These are phyloP conservation scores for Campoletis sonorensis DNA, from an alignment of 1,140 invertebrate species.

Conservation along the genomic window DNA sequence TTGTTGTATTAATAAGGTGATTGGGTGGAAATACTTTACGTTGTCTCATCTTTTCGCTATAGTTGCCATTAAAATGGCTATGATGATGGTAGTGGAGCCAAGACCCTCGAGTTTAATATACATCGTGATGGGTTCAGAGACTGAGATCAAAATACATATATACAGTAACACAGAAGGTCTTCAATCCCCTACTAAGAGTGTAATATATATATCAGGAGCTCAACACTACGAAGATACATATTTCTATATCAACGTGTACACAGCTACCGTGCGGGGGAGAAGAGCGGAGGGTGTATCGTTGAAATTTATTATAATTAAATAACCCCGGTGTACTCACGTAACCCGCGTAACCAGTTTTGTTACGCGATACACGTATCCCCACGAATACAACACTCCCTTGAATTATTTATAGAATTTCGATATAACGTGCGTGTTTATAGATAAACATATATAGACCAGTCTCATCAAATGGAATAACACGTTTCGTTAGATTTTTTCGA, in stretches of 20 bases:
- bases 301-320: conserved; percentile 58
- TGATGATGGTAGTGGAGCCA: not conserved
- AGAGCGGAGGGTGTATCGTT: conserved; percentile 27
- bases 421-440: not conserved
- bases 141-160: conserved; percentile 11
- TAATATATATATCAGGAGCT: not conserved
- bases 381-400: not conserved
- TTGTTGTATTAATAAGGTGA: conserved; percentile 44
- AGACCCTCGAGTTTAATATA: conserved; percentile 20
- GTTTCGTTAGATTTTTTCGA: not conserved
- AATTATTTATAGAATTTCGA: conserved; percentile 47
- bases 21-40: conserved; percentile 42
- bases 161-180: not conserved
- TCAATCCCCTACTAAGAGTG: not conserved
- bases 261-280: not conserved
- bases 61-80: conserved; percentile 45
- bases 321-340: conserved; percentile 44
- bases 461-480: not conserved
- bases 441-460: not conserved
- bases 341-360: conserved; percentile 39
- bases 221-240: not conserved
- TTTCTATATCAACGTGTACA: not conserved
- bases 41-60: conserved; percentile 18
- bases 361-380: conserved; percentile 42
- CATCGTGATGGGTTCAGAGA: conserved; percentile 34